phyloP scores from a whole-genome alignment of 1,140 invertebrate genomes.

The Ceratina australensis region DNA sequence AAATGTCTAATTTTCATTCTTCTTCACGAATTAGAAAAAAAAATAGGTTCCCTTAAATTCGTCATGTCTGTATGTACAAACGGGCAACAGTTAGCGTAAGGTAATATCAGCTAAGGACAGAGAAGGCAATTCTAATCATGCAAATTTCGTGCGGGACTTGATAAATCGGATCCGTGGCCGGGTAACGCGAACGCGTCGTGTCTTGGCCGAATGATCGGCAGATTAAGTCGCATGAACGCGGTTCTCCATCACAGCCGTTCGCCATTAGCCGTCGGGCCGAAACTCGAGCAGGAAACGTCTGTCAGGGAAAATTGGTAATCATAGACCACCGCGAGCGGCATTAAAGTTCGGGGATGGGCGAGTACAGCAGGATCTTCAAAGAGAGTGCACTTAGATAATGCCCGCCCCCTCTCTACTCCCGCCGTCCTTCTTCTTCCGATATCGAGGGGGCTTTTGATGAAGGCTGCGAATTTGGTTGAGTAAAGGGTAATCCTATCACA shows the following conservation, averaged over 20 bases:
- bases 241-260: constrained; percentile 59
- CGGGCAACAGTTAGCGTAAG: not conserved
- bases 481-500: constrained; percentile 81
- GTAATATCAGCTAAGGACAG: not conserved
- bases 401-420: constrained; percentile 62
- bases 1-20: too few species aligned
- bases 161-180: not conserved
- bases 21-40: too few species aligned
- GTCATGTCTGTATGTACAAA: too few species aligned
- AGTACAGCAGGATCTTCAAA: constrained; percentile 76
- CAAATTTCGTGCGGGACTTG: not conserved
- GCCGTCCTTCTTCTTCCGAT: constrained; percentile 58
- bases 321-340: constrained; percentile 79
- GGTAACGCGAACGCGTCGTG: not conserved
- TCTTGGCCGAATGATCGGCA: constrained; percentile 55
- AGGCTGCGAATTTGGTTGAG: constrained; percentile 79
- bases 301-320: constrained; percentile 80
- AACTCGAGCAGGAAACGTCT: constrained; percentile 76
- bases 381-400: constrained; percentile 80
- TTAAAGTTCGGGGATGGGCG: constrained; percentile 76
- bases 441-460: constrained; percentile 79
- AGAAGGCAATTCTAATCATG: constrained; percentile 12
- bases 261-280: constrained; percentile 66
- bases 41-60: not conserved
- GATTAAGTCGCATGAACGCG: constrained; percentile 58